These are phyloP conservation scores for Orientallactaga sibirica DNA, from an alignment of 2,797 vertebrate genomes.

Conservation along the genomic window DNA sequence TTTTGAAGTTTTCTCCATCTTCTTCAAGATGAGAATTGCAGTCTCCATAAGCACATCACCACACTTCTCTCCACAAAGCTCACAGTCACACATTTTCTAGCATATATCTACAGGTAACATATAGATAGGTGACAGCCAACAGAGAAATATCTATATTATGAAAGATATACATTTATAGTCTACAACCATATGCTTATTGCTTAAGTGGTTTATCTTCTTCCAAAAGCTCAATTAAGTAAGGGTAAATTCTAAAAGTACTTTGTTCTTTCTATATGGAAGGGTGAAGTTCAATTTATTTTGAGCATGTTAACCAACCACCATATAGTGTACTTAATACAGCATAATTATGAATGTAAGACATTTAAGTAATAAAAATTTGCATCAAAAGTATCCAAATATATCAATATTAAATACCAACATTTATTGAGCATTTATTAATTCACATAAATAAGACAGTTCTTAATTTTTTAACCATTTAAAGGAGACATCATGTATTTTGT, in stretches of 20 bases:
- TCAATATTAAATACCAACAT: background rate
- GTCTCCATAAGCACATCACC: background rate
- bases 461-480: conserved; percentile 16
- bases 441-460: background rate
- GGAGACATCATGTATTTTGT: background rate
- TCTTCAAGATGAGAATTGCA: background rate
- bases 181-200: background rate
- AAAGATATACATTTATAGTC: background rate
- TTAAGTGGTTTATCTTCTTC: background rate
- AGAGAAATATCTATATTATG: background rate
- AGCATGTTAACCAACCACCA: background rate
- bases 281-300: background rate
- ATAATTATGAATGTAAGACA: background rate
- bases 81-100: background rate
- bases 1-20: background rate
- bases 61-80: background rate
- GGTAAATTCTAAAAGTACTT: background rate
- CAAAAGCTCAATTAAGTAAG: conserved; percentile 27
- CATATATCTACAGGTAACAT: background rate
- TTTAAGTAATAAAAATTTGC: conserved; percentile 8
- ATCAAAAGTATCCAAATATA: background rate
- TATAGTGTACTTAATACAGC: background rate
- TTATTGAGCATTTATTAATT: background rate
- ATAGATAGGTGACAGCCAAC: background rate
- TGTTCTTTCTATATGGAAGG: background rate